These are phyloP conservation scores for Disparrhopalites patrizii DNA, from an alignment of 2,888 invertebrate genomes.

Conservation along the genomic window DNA sequence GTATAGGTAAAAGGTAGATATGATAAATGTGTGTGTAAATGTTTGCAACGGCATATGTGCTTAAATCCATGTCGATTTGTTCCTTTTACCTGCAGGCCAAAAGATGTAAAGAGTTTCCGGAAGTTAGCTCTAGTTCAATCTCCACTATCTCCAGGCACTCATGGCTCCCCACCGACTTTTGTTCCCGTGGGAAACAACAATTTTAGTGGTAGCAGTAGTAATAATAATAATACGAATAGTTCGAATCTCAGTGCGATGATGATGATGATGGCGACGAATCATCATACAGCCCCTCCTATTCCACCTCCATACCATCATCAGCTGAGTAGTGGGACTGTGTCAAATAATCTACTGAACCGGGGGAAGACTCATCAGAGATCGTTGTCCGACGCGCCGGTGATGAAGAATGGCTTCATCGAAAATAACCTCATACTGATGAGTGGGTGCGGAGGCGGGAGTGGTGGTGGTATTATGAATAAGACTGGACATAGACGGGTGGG, in stretches of 20 bases:
- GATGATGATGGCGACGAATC: conserved; percentile 49
- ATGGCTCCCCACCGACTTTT: conserved; percentile 47
- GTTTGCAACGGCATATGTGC: too few relatives aligned
- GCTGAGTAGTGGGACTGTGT: too few relatives aligned
- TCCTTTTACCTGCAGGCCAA: conserved; percentile 39
- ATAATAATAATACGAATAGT: conserved; percentile 11
- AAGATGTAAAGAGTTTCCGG: conserved; percentile 44
- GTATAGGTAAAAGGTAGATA: too few relatives aligned
- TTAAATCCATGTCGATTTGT: not conserved
- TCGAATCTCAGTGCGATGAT: conserved; percentile 49
- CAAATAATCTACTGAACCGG: conserved; percentile 25
- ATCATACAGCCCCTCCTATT: too few relatives aligned
- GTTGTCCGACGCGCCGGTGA: conserved; percentile 67
- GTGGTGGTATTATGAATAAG: conserved; percentile 23
- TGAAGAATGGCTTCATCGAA: conserved; percentile 54
- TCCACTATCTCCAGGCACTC: conserved; percentile 36
- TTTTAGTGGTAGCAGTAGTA: not conserved
- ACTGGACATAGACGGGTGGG: conserved; percentile 45
- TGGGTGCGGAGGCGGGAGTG: too few relatives aligned
- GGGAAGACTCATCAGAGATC: conserved; percentile 76
- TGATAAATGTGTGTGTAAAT: too few relatives aligned
- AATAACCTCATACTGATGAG: too few relatives aligned
- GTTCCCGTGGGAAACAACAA: conserved; percentile 36
- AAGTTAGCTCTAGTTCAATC: conserved; percentile 43
- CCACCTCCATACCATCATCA: too few relatives aligned